Evolutionary conservation across 2,113 vertebrate species (phyloP).

Genomic region (Lamprotornis superbus): DNA sequence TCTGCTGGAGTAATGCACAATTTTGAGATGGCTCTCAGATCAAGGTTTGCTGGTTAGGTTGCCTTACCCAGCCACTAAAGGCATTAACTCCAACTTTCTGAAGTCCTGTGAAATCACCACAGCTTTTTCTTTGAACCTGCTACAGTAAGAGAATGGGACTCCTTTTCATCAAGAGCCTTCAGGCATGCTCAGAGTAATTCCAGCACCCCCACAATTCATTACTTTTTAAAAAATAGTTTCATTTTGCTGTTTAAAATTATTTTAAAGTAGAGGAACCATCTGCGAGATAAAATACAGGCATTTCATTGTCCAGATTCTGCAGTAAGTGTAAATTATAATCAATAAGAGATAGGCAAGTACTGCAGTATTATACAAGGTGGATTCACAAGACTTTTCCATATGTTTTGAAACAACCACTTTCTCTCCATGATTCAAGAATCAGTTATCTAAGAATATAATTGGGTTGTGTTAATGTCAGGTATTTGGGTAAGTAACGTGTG

Average conservation of each 20-base stretch:
- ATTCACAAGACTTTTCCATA: neutral
- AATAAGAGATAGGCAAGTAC: neutral
- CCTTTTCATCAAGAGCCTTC: neutral
- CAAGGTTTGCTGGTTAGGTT: neutral
- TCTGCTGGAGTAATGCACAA: neutral
- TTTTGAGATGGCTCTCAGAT: neutral
- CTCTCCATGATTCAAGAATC: constrained; percentile 38
- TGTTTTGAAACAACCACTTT: constrained; percentile 44
- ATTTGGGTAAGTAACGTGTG: neutral
- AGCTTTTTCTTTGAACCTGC: neutral
- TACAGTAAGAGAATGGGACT: neutral
- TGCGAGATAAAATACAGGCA: neutral
- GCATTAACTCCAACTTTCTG: neutral
- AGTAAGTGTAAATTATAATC: constrained; percentile 31
- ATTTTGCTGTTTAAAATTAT: neutral
- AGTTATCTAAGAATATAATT: constrained; percentile 28
- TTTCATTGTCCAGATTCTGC: neutral
- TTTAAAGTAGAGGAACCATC: neutral
- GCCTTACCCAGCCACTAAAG: neutral
- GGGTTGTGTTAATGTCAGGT: constrained; percentile 8
- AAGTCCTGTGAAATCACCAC: neutral
- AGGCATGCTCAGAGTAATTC: neutral
- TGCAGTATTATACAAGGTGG: neutral
- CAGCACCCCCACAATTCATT: neutral
- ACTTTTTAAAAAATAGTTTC: neutral